A percentile compares a stretch with the other conserved stretches of the same genome.
Conservation (phyloP, 30 jellyfish, hydroid and myxozoan genomes). For the Catostylus mosaicus region DNA sequence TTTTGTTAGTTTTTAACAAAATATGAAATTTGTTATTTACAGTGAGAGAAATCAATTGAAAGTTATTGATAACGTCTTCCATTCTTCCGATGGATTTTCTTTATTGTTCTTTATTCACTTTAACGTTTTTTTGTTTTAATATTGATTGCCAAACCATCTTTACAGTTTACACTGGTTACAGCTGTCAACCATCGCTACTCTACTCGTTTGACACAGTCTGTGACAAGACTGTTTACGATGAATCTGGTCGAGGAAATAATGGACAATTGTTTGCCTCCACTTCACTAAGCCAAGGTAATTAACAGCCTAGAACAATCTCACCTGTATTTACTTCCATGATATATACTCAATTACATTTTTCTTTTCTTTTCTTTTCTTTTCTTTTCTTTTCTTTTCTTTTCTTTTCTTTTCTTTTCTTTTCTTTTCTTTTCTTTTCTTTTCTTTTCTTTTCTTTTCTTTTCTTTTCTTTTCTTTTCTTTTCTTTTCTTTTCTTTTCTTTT, state of each 20-base stretch:
- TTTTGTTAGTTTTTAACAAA: too few relatives aligned
- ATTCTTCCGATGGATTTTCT: too few relatives aligned
- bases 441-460: too few relatives aligned
- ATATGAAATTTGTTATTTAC: too few relatives aligned
- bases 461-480: too few relatives aligned
- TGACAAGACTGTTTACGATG: conserved; percentile 71
- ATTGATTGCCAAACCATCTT: background rate
- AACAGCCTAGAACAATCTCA: too few relatives aligned
- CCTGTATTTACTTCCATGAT: background rate
- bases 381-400: too few relatives aligned
- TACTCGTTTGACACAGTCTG: conserved; percentile 80
- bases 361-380: background rate
- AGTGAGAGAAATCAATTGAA: too few relatives aligned
- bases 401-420: too few relatives aligned
- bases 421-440: too few relatives aligned
- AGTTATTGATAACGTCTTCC: too few relatives aligned
- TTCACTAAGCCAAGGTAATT: conserved; percentile 16
- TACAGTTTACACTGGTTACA: conserved; percentile 63
- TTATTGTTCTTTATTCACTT: background rate
- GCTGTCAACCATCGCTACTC: conserved; percentile 82
- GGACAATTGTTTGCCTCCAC: conserved; percentile 58
- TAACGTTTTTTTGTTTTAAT: background rate
- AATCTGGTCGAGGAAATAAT: conserved; percentile 94
- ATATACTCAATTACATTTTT: background rate
- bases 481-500: too few relatives aligned